Percentiles rank a stretch among this genome's conserved stretches.
Conservation (phyloP, 1,140 invertebrate species). For the Helicoverpa zea region DNA sequence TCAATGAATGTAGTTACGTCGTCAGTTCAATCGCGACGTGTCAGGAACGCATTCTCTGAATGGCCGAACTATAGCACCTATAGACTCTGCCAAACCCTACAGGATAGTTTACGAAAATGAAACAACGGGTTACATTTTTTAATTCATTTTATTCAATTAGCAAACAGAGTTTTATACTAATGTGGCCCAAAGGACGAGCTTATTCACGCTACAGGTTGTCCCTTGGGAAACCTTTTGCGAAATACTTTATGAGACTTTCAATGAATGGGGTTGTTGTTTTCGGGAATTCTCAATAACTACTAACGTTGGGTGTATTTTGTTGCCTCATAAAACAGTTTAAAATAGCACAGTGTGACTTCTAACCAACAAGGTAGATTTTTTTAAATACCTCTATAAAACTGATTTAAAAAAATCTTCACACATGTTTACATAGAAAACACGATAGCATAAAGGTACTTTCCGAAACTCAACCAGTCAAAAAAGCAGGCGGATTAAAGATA, state of each 20-base stretch:
- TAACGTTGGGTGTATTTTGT: neutral
- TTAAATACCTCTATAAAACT: too few relatives aligned
- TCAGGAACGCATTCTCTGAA: too few relatives aligned
- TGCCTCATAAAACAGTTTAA: too few relatives aligned
- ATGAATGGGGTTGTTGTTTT: neutral
- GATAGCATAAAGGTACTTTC: neutral
- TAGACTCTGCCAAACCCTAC: too few relatives aligned
- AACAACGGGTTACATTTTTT: neutral
- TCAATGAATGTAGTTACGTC: too few relatives aligned
- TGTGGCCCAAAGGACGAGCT: slow-evolving; percentile 24
- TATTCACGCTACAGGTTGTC: slow-evolving; percentile 25
- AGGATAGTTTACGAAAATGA: too few relatives aligned
- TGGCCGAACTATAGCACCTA: too few relatives aligned
- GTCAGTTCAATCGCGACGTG: too few relatives aligned
- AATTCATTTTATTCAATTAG: slow-evolving; percentile 22
- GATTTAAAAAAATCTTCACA: too few relatives aligned
- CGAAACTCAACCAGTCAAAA: neutral
- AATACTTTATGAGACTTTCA: neutral
- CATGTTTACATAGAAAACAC: neutral
- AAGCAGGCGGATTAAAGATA: neutral
- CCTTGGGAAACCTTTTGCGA: slow-evolving; percentile 15
- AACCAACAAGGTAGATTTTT: neutral
- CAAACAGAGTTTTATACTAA: slow-evolving; percentile 15
- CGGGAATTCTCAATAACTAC: neutral
- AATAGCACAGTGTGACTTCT: neutral